These are phyloP conservation scores for Lepisosteus oculatus DNA, from an alignment of 2,113 vertebrate genomes.

Conservation along the genomic window DNA sequence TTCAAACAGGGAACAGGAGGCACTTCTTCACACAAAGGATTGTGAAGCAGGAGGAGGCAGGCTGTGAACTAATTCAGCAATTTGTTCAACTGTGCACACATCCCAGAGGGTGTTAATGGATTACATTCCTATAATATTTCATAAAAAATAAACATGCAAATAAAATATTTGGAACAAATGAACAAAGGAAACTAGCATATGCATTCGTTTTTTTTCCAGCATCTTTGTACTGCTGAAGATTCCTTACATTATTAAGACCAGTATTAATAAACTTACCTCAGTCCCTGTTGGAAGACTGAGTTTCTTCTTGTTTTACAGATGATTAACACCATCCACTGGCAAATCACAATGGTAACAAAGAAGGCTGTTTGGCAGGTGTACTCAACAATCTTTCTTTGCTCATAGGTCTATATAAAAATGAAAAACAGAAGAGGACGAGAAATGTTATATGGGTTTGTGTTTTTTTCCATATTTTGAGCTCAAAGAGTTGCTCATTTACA, in stretches of 20 bases:
- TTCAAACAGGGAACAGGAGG: neutral
- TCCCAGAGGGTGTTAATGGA: too few relatives aligned
- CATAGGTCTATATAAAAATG: conserved; percentile 73
- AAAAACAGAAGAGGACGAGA: neutral
- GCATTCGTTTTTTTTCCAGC: too few relatives aligned
- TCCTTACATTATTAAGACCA: too few relatives aligned
- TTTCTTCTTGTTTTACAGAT: conserved; percentile 92
- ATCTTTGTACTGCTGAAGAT: too few relatives aligned
- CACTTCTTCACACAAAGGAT: neutral
- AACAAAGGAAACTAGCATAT: too few relatives aligned
- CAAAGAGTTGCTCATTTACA: fast-evolving
- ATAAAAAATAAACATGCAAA: too few relatives aligned
- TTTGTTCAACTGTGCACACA: too few relatives aligned
- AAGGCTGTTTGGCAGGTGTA: conserved; percentile 91
- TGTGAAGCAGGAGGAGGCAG: neutral
- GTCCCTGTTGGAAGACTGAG: conserved; percentile 88
- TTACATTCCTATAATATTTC: too few relatives aligned
- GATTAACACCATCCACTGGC: conserved; percentile 90
- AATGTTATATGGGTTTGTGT: neutral
- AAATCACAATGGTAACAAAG: conserved; percentile 85
- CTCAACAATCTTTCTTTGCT: conserved; percentile 88
- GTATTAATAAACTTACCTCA: conserved; percentile 70
- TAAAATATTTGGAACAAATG: too few relatives aligned
- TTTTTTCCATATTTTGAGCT: too few relatives aligned
- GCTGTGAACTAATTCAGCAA: too few relatives aligned